Base-by-base conservation (phyloP, 2,797 vertebrate genomes). In the Lophotriccus pileatus region DNA sequence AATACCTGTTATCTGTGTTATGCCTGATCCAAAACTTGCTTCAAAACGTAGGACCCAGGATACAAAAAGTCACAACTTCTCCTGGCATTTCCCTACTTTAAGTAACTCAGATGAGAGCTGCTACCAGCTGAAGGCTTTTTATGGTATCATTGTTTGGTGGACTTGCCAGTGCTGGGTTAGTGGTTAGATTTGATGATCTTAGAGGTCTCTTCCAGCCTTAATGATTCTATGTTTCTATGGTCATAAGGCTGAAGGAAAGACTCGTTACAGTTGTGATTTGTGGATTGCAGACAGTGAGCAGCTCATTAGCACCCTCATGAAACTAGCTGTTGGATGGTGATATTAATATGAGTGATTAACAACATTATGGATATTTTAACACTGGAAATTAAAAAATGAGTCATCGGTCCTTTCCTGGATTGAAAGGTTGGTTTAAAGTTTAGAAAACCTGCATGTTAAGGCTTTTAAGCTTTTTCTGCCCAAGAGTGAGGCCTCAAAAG, bases 291-390 rank as follows among this genome's bases (percentile, higher is more conserved):
- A 32, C 44, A 62, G 52, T 5, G 50, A 94, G 37, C 30, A 94
- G 60, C 72, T 94, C 79, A 68, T 93, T 93, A 85, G 23, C 39
- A 70, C 46, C 55, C 60, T 85, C 18, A 6, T 92, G 92, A 94
- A 85, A 87, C 52, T 89, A 0, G 0, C 28, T 69, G 59, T 23
- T 89, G 91, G 37, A 69, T 83, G 44, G 41, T 43, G 53, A 70
- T 79, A 87, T 56, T 87, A 74, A 77, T 43, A 52, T 9, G 12
- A 80, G 19, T 9, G 6, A 91, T 93, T 96, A 93, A 77, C 17
- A 55, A 20, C 72, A 70, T 67, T 41, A 83, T n/a, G 59, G 78
- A 67, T 92, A 60, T 56, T 72, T 90, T 72, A 90, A 78, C 34
- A 53, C 1, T 67, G 39, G 34, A 77, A 87, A 94, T 66, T 37